Conservation (phyloP, 2,888 invertebrate genomes). For the Anticlea derivata region DNA sequence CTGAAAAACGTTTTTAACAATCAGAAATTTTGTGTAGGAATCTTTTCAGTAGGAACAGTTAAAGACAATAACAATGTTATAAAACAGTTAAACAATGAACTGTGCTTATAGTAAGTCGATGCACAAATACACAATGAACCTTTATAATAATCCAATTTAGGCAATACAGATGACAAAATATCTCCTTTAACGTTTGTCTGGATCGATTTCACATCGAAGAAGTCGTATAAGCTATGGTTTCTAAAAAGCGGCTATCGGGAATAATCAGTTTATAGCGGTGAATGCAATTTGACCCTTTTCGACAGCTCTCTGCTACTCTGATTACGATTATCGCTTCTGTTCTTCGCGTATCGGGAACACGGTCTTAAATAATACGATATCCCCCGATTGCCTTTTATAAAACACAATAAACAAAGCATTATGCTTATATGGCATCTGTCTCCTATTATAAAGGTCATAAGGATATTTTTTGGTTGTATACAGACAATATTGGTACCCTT, state of each 20-base stretch:
- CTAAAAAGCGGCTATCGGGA: too few species aligned
- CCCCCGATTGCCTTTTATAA: slow-evolving; percentile 27
- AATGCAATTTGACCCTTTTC: not conserved
- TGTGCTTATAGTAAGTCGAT: too few species aligned
- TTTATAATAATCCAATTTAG: not conserved
- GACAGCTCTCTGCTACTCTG: too few species aligned
- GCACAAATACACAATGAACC: too few species aligned
- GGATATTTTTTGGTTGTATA: slow-evolving; percentile 41
- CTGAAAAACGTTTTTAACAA: too few species aligned
- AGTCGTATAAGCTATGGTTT: too few species aligned
- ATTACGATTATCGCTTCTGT: not conserved
- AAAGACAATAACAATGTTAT: too few species aligned
- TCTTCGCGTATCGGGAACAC: not conserved
- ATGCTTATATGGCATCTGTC: slow-evolving; percentile 36
- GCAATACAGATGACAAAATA: slow-evolving; percentile 20
- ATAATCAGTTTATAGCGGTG: not conserved
- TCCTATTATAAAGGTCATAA: slow-evolving; percentile 46
- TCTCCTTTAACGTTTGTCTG: slow-evolving; percentile 21
- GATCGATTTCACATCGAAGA: slow-evolving; percentile 5
- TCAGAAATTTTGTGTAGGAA: too few species aligned
- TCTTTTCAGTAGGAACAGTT: too few species aligned
- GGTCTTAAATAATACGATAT: slow-evolving; percentile 19
- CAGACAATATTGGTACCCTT: slow-evolving; percentile 54
- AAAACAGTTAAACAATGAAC: too few species aligned
- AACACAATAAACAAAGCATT: slow-evolving; percentile 27